Evolutionary conservation across 2,113 vertebrate species (phyloP), one percentile per base, ranked within the genome.

Genomic region (Ranitomeya imitator): DNA sequence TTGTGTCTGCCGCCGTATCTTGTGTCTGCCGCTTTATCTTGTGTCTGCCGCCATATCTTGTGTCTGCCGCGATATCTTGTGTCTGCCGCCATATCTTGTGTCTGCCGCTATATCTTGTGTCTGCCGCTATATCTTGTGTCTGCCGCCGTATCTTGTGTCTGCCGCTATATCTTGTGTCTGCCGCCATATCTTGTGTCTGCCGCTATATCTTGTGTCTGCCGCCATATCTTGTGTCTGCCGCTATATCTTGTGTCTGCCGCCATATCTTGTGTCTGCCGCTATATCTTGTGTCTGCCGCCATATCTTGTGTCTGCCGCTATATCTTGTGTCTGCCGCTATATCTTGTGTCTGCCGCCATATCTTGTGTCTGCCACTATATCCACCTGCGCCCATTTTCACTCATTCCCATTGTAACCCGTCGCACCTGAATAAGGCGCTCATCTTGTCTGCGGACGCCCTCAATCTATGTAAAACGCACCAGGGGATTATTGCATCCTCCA

Each of bases 391-490:
- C 54, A 10, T 6, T 6, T 60, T 31, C 13, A 59, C 78, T 80
- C 31, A 60, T 80, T 80, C 78, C 59, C 31, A 31, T 80, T 23
- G 14, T 59, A 80, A 80, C 31, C 78, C 59, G 52, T 51, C 57
- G 51, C 13, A 79, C 52, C 23, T 78, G 16, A 77, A 77, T n/a
- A 14, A 21, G 51, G 19, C 77, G 14, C 11, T 1, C 4, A 10
- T 7, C 77, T 2, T 76, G 16, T 51, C 9, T 19, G 73, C 1
- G 55, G 54, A 79, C 13, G 9, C n/a, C 77, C 54, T 16, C 31
- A 59, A 80, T 80, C 78, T 14, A 10, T 79, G 19, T 57, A 15
- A 11, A 69, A 6, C 55, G 12, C 12, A 57, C 7, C 37, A 45
- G 5, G 5, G 37, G 37, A 45, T 45, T 45, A 45, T 45, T 45